Percentiles rank a stretch among this genome's conserved stretches.
Evolutionary conservation across 2,888 invertebrate genomes (phyloP).

Genomic region (Cenopis cana): DNA sequence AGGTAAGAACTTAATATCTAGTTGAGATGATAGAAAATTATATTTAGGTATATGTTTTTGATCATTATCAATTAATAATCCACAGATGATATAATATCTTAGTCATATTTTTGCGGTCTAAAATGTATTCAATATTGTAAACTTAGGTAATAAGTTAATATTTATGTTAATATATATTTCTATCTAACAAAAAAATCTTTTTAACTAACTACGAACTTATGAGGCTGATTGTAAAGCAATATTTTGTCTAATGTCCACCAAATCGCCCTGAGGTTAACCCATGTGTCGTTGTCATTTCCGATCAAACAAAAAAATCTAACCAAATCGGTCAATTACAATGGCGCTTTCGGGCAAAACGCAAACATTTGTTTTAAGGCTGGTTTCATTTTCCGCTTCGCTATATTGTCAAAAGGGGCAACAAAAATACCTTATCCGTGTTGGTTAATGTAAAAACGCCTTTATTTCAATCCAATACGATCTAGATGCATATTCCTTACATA

Average conservation of each 20-base stretch:
- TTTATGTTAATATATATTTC: too few species aligned
- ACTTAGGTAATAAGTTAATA: too few species aligned
- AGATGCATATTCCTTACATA: neutral
- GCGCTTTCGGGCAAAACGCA: constrained; percentile 52
- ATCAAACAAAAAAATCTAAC: constrained; percentile 50
- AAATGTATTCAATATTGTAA: too few species aligned
- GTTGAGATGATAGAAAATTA: neutral
- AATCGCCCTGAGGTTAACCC: constrained; percentile 8
- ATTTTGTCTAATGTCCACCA: neutral
- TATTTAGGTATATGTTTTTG: neutral
- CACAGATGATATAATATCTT: too few species aligned
- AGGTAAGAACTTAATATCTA: neutral
- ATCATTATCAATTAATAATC: too few species aligned
- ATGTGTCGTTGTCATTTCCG: constrained; percentile 37
- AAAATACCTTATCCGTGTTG: neutral
- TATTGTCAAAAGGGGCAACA: constrained; percentile 44
- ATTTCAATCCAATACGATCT: neutral
- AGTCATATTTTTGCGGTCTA: too few species aligned
- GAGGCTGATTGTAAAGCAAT: neutral
- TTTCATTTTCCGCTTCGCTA: constrained; percentile 48
- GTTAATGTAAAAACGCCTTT: neutral
- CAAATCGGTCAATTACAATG: constrained; percentile 51
- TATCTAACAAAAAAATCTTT: too few species aligned
- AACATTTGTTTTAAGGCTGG: constrained; percentile 48
- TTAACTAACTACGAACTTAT: too few species aligned